These are phyloP conservation scores for Dasypogon diadema DNA, from an alignment of 2,888 invertebrate species.

Conservation along the genomic window DNA sequence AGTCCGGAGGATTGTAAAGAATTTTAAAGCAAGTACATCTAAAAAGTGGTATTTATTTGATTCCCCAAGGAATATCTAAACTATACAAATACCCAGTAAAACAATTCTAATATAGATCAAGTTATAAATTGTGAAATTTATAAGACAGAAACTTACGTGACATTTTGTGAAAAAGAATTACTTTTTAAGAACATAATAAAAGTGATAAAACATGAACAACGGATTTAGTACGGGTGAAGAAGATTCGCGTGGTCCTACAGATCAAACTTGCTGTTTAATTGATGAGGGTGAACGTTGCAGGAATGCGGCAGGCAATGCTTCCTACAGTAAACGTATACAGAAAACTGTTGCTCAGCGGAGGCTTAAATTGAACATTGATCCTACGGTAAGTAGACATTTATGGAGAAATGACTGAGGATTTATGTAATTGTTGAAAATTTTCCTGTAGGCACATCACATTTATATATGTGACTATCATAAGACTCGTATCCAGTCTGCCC, in stretches of 20 bases:
- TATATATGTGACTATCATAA: conserved; percentile 98
- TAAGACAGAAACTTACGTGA: neutral
- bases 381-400: conserved; percentile 70
- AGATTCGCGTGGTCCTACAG: conserved; percentile 88
- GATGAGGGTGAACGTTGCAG: conserved; percentile 89
- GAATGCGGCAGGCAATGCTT: conserved; percentile 81
- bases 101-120: neutral
- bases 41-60: neutral
- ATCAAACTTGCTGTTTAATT: conserved; percentile 92
- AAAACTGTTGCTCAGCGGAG: conserved; percentile 93
- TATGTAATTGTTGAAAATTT: neutral
- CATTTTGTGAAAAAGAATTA: neutral
- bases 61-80: neutral
- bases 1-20: neutral
- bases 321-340: conserved; percentile 96
- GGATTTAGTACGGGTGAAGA: conserved; percentile 93
- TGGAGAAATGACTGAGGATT: neutral
- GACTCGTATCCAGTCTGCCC: conserved; percentile 94
- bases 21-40: neutral
- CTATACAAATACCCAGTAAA: neutral
- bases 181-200: neutral
- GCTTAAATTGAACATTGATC: conserved; percentile 89
- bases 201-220: conserved; percentile 69
- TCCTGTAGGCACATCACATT: conserved; percentile 86
- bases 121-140: neutral